Conservation (phyloP, 1,140 invertebrate species). For the Bombus vancouverensis region DNA sequence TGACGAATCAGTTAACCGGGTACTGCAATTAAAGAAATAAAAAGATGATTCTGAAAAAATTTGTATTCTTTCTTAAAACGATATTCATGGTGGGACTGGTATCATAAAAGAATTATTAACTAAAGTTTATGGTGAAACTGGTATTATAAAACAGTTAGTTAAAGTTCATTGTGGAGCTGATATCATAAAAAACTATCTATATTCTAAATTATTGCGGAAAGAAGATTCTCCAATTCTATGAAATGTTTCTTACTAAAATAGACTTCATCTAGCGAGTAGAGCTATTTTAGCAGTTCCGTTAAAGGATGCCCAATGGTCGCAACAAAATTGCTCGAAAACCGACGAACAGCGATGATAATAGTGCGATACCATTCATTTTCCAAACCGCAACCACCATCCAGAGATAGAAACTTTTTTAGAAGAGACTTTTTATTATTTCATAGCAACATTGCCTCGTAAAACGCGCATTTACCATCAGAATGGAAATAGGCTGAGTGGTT, state of each 20-base stretch:
- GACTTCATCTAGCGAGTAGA: neutral
- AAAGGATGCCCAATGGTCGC: neutral
- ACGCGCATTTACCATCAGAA: neutral
- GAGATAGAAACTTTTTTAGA: neutral
- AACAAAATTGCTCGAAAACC: neutral
- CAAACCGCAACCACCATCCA: neutral
- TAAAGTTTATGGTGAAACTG: too few relatives aligned
- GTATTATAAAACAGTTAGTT: too few relatives aligned
- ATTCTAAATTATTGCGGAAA: too few relatives aligned
- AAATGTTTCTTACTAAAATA: neutral
- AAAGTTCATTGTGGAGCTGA: too few relatives aligned
- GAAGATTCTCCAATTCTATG: too few relatives aligned
- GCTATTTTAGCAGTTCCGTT: neutral
- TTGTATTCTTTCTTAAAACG: too few relatives aligned
- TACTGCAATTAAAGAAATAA: neutral
- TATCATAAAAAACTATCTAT: too few relatives aligned
- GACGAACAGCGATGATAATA: constrained; percentile 8
- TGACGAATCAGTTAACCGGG: neutral
- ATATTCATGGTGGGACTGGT: too few relatives aligned
- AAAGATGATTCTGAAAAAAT: too few relatives aligned
- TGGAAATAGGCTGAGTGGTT: constrained; percentile 11
- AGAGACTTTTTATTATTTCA: neutral
- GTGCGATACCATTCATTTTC: constrained; percentile 23
- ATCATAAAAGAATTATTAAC: too few relatives aligned
- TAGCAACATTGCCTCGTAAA: neutral